Evolutionary conservation across 1,140 invertebrate genomes (phyloP).

Genomic region (Dysdera silvatica): DNA sequence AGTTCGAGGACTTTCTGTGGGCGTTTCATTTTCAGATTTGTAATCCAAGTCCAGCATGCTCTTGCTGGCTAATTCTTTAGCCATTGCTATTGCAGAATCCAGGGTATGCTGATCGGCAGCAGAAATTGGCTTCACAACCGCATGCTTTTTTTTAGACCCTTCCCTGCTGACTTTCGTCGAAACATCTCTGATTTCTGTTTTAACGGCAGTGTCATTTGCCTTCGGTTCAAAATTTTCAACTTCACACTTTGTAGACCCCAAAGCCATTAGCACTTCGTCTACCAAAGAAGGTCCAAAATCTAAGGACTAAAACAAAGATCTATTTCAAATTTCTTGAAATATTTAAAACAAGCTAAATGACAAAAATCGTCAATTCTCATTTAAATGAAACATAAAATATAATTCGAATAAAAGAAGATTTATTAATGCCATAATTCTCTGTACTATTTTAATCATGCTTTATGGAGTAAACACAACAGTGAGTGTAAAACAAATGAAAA

Average conservation of each 20-base stretch:
- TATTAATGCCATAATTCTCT: no score
- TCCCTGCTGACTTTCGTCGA: slow-evolving; percentile 42
- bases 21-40: slow-evolving; percentile 36
- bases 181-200: slow-evolving; percentile 66
- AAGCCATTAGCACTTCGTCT: slow-evolving; percentile 82
- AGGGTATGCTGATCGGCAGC: slow-evolving; percentile 86
- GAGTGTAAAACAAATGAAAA: no score
- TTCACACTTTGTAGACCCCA: slow-evolving; percentile 45
- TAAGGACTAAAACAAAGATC: slow-evolving; percentile 53
- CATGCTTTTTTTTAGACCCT: slow-evolving; percentile 62
- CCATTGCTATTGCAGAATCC: slow-evolving; percentile 85
- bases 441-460: no score
- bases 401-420: no score
- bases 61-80: slow-evolving; percentile 79
- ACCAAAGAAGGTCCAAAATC: slow-evolving; percentile 87
- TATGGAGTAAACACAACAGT: no score
- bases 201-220: slow-evolving; percentile 55
- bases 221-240: slow-evolving; percentile 28
- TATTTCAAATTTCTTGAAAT: not conserved
- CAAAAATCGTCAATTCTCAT: not conserved
- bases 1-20: slow-evolving; percentile 56
- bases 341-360: not conserved
- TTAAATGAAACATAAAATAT: no score
- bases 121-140: slow-evolving; percentile 80
- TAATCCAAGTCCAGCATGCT: slow-evolving; percentile 72